Percentiles rank a stretch among this genome's conserved stretches.
These are phyloP conservation scores for Acanthopleura granulata DNA, from an alignment of 2,888 invertebrate genomes.

Conservation along the genomic window DNA sequence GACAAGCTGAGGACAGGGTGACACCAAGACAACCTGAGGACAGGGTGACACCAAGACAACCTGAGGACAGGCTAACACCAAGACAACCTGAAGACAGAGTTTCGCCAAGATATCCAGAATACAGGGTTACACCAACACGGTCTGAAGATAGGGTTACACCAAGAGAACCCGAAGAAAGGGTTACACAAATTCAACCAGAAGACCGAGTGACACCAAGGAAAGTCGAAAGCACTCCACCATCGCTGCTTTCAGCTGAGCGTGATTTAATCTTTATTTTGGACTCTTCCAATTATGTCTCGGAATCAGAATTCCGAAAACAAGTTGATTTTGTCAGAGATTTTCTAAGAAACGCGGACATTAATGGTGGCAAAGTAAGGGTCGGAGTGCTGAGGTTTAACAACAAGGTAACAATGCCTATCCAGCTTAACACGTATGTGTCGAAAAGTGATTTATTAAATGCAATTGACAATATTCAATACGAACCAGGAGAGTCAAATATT, in stretches of 20 bases:
- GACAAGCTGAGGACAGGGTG: too few species aligned
- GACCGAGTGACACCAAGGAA: not conserved
- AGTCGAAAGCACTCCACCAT: not conserved
- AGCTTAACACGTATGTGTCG: conserved; percentile 30
- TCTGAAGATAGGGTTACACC: too few species aligned
- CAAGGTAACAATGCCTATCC: conserved; percentile 28
- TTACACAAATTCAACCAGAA: too few species aligned
- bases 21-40: not conserved
- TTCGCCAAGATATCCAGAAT: too few species aligned
- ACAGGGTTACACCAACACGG: too few species aligned
- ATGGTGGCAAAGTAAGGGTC: not conserved
- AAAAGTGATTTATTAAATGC: conserved; percentile 32
- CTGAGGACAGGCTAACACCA: not conserved
- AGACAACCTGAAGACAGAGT: too few species aligned
- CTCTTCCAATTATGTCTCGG: conserved; percentile 34
- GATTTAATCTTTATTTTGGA: conserved; percentile 41
- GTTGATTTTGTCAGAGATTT: conserved; percentile 31
- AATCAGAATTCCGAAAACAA: conserved; percentile 32
- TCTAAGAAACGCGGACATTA: conserved; percentile 20
- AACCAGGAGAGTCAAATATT: conserved; percentile 57
- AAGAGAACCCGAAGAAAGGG: too few species aligned
- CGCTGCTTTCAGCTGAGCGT: not conserved
- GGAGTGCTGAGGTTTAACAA: conserved; percentile 27
- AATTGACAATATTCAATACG: conserved; percentile 36
- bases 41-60: not conserved